Evolutionary conservation across 2,113 vertebrate genomes (phyloP), one percentile per base, ranked within the genome.

Genomic region (Anthoscopus minutus): DNA sequence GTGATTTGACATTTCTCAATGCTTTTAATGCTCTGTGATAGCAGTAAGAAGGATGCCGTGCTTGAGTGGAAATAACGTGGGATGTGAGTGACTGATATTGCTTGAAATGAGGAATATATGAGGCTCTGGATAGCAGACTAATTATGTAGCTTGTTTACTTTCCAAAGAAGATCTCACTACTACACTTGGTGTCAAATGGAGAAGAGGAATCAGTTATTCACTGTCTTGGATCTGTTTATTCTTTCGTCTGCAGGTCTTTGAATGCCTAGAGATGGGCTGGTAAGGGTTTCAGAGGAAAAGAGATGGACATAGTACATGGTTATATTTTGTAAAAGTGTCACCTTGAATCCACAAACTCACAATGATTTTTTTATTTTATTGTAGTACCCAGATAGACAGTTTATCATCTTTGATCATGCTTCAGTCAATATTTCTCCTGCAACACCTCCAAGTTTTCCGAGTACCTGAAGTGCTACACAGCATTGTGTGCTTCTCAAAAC

Each of bases 141-240:
- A 88, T 94, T 83, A 70, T 51, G 76, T 71, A 42, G 47, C 76
- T 92, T 86, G 76, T 88, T 93, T 93, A 73, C 91, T 89, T 95
- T 92, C 86, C 67, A 86, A 45, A 1, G 3, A 65, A 82, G 33
- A 13, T 66, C 60, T 93, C 58, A 61, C 77, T 92, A 54, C 61
- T 73, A 77, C 2, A 1, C 33, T 10, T 81, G 85, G 21, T 80
- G 74, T 92, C 0, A 0, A 88, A 83, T 33, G 35, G 40, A 67
- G 60, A 80, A 80, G 31, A 76, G 6, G 21, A 74, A 80, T 65
- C 70, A 73, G 38, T 86, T 91, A 53, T 47, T 91, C 58, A 58
- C 15, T 80, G 19, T 70, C 58, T 66, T 80, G n/a, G 19, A 50
- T 42, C 33, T 88, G 16, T 76, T 82, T 92, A 33, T 65, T 86